These are phyloP conservation scores for Desmodus rotundus DNA, from an alignment of 2,113 vertebrate species.

Conservation along the genomic window DNA sequence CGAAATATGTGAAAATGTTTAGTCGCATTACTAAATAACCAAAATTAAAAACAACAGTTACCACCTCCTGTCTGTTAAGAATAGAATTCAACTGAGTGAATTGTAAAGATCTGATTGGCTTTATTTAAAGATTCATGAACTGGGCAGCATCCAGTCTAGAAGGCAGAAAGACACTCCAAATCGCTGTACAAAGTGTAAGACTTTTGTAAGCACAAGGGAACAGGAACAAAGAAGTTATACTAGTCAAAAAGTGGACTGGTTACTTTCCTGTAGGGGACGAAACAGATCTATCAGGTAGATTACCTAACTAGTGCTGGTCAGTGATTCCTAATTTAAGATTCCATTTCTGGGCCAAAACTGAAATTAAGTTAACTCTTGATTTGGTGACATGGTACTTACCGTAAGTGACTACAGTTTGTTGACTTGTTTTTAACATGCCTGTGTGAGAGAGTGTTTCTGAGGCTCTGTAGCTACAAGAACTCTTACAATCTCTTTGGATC, in stretches of 20 bases:
- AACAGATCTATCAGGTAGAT: too few species aligned
- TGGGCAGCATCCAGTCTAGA: background rate
- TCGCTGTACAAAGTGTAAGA: background rate
- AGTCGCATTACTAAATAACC: background rate
- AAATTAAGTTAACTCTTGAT: background rate
- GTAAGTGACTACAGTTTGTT: background rate
- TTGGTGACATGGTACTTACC: background rate
- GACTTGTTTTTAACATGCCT: background rate
- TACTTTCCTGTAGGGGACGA: background rate
- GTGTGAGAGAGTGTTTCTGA: background rate
- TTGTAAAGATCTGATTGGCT: background rate
- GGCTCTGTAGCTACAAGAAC: background rate
- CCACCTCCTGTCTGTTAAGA: background rate
- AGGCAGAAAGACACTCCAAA: background rate
- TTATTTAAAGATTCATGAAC: background rate
- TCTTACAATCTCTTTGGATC: background rate
- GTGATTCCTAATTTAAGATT: background rate
- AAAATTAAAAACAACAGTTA: background rate
- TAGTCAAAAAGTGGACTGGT: background rate
- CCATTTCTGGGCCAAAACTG: background rate
- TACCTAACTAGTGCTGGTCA: background rate
- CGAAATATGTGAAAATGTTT: background rate
- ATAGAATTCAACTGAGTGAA: background rate
- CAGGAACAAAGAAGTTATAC: background rate
- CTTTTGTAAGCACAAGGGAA: background rate